Percentiles rank a stretch among this genome's conserved stretches.
Evolutionary conservation across 2,113 vertebrate genomes (phyloP).

Genomic region (Gadus chalcogrammus): DNA sequence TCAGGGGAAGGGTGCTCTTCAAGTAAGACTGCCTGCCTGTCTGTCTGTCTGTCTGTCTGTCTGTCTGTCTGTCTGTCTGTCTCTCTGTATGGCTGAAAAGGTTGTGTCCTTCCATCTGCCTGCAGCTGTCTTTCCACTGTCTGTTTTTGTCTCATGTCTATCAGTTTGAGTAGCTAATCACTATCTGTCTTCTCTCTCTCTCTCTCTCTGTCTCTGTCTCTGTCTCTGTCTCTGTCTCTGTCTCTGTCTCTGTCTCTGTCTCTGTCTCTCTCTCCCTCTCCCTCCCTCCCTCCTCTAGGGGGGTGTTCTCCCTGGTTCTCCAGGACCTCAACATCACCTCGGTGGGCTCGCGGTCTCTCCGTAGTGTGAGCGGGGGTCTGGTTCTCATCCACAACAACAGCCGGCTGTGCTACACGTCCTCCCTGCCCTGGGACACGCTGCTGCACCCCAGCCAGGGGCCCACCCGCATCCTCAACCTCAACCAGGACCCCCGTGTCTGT

Average conservation of each 20-base stretch:
- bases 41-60: neutral
- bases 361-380: constrained; percentile 86
- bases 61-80: constrained; percentile 2
- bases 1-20: constrained; percentile 86
- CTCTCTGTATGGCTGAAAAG: neutral
- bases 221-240: too few species aligned
- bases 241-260: too few species aligned
- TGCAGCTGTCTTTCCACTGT: neutral
- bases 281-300: constrained; percentile 62
- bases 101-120: neutral
- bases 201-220: too few species aligned
- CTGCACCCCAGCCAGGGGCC: constrained; percentile 79
- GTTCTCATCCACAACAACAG: constrained; percentile 85
- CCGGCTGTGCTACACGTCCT: constrained; percentile 83
- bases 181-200: too few species aligned
- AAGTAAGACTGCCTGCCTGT: constrained; percentile 72
- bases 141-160: neutral
- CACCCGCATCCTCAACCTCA: constrained; percentile 80
- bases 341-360: constrained; percentile 85
- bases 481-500: constrained; percentile 78
- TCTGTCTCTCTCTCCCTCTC: neutral
- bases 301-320: constrained; percentile 87
- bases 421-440: constrained; percentile 80
- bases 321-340: constrained; percentile 81
- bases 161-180: too few species aligned